Evolutionary conservation across 2,797 vertebrate genomes (phyloP).

Genomic region (Enteromius trimaculatus): DNA sequence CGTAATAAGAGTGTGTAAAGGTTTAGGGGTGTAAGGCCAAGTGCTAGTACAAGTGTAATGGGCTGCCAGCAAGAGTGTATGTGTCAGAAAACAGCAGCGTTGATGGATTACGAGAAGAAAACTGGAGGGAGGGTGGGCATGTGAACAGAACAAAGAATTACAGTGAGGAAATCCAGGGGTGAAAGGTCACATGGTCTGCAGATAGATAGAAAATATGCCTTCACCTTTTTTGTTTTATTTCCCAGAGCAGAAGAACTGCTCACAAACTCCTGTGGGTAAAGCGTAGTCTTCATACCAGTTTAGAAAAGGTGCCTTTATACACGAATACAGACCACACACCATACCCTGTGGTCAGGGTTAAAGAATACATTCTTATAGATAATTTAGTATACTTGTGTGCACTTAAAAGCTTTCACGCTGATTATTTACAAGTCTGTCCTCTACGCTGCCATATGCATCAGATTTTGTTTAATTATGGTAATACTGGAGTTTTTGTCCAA

Average conservation of each 20-base stretch:
- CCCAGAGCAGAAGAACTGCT: neutral
- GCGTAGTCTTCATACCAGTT: neutral
- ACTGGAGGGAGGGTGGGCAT: conserved; percentile 6
- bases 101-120: conserved; percentile 35
- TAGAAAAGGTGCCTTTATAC: neutral
- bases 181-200: neutral
- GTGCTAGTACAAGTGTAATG: conserved; percentile 10
- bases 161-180: neutral
- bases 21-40: conserved; percentile 9
- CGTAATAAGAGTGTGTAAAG: conserved; percentile 22
- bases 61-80: neutral
- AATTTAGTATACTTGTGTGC: conserved; percentile 66
- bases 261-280: neutral
- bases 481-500: conserved; percentile 81
- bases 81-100: conserved; percentile 30
- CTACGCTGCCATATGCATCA: conserved; percentile 78
- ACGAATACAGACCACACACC: conserved; percentile 18
- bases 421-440: conserved; percentile 79
- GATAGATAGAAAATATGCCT: neutral
- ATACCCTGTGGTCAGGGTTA: conserved; percentile 57
- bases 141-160: neutral
- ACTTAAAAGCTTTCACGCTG: conserved; percentile 78
- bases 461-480: conserved; percentile 84
- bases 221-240: neutral
- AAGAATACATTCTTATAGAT: conserved; percentile 71